phyloP scores from a whole-genome alignment of 2,113 vertebrate genomes.

The Pipra filicauda region DNA sequence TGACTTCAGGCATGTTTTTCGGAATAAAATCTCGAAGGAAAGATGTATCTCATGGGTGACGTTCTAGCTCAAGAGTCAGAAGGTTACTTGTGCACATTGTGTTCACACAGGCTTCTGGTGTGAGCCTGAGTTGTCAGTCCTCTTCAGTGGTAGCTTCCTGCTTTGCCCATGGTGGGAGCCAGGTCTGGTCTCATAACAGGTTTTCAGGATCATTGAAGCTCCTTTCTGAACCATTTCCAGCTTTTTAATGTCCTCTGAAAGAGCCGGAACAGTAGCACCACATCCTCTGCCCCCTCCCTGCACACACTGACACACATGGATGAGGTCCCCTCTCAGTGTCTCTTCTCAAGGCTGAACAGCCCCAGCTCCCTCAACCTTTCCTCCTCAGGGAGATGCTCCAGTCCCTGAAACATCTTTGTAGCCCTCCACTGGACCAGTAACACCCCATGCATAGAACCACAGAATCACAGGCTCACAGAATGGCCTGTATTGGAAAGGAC shows the following conservation, averaged over 20 bases:
- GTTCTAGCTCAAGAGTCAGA: not conserved
- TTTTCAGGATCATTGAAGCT: not conserved
- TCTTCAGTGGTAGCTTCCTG: not conserved
- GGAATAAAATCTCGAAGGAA: rapidly evolving
- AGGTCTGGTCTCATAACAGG: not conserved
- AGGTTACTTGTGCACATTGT: not conserved
- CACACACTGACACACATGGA: not conserved
- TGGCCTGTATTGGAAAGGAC: not conserved
- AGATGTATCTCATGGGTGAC: not conserved
- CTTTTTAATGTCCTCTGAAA: not conserved
- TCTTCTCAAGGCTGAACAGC: not conserved
- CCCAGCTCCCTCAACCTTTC: not conserved
- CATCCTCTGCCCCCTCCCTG: not conserved
- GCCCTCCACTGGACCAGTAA: not conserved
- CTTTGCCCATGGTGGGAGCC: not conserved
- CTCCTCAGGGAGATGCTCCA: not conserved
- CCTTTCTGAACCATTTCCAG: not conserved
- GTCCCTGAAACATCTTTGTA: not conserved
- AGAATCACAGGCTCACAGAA: not conserved
- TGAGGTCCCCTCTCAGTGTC: not conserved
- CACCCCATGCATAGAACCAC: not conserved
- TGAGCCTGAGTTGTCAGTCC: not conserved
- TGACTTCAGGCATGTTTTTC: not conserved
- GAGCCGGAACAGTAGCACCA: not conserved
- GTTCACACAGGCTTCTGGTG: not conserved